Percentiles rank a stretch among this genome's conserved stretches.
phyloP scores from a whole-genome alignment of 2,797 vertebrate genomes.

The Eulemur coronatus region DNA sequence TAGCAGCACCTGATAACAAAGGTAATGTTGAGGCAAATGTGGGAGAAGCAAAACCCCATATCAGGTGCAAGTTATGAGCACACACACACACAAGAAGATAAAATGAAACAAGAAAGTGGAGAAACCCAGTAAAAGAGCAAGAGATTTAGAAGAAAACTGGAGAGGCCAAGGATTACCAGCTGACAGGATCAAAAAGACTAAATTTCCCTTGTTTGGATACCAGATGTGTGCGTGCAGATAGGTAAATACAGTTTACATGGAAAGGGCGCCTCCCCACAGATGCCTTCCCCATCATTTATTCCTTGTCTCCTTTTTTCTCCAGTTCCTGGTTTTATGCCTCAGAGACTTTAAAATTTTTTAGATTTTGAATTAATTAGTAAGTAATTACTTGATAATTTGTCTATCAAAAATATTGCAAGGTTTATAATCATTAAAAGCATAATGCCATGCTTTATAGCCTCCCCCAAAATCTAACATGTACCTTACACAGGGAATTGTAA shows the following conservation, averaged over 20 bases:
- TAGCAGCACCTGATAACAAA: background rate
- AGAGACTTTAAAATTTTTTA: background rate
- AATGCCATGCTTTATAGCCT: background rate
- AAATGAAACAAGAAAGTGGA: background rate
- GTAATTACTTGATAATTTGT: background rate
- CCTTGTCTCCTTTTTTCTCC: accelerated
- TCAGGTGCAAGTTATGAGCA: background rate
- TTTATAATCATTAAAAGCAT: background rate
- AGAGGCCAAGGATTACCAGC: background rate
- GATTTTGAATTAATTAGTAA: background rate
- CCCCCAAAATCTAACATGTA: background rate
- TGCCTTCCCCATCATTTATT: no score
- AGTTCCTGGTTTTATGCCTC: background rate
- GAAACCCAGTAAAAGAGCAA: background rate
- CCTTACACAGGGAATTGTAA: background rate
- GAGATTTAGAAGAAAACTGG: background rate
- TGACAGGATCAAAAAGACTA: background rate
- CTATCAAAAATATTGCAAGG: background rate
- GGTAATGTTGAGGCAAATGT: background rate
- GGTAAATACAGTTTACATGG: accelerated
- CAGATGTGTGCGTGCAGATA: no score
- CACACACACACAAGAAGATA: accelerated
- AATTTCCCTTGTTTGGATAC: no score
- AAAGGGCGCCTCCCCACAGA: no score
- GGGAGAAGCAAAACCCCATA: background rate